Base-by-base conservation (phyloP, 2,888 invertebrate species). In the Nemurella pictetii region DNA sequence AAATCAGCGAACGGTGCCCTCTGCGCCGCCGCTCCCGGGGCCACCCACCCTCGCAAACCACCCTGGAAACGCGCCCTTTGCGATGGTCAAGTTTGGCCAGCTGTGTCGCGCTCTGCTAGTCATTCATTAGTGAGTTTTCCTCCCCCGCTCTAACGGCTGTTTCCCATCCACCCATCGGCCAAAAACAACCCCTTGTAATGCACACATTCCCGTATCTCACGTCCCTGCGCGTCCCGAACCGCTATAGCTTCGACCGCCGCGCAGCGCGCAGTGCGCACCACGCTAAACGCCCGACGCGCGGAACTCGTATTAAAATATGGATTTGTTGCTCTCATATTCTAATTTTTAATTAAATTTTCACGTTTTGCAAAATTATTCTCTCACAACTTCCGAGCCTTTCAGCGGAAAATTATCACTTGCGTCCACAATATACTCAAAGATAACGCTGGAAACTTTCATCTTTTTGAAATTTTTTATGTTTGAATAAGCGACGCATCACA, bases 11-110 rank as follows among this genome's bases (percentile, higher is more conserved):
- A 26, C 28, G 26, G 26, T n/a, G 75, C 75, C 28, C 27, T 26
- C 27, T 75, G 75, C 9, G 27, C 1, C 7, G 9, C 27, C 15
- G 20, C 28, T 9, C 28, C 75, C 27, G 36, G 36, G 36, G 36
- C 15, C 9, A 7, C 27, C 75, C 26, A 5, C 27, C 7, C 28
- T 75, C 75, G n/a, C 28, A 28, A 12, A 2, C 5, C 15, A 55
- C 55, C 55, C 15, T 12, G 55, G 55, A 55, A 55, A 55, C 12
- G 55, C 15, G 55, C 20, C 55, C 55, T 55, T 55, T 55, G 55
- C 55, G 75, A 27, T 75, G 75, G 75, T 75, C 75, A 75, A 75
- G 75, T 75, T 75, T 20, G 75, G 28, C 75, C 75, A 75, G 75
- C 75, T 75, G 75, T 28, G 75, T 27, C 75, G 12, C 75, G 75